Base-by-base conservation (phyloP, 2,113 vertebrate genomes). In the Dasyornis broadbenti region DNA sequence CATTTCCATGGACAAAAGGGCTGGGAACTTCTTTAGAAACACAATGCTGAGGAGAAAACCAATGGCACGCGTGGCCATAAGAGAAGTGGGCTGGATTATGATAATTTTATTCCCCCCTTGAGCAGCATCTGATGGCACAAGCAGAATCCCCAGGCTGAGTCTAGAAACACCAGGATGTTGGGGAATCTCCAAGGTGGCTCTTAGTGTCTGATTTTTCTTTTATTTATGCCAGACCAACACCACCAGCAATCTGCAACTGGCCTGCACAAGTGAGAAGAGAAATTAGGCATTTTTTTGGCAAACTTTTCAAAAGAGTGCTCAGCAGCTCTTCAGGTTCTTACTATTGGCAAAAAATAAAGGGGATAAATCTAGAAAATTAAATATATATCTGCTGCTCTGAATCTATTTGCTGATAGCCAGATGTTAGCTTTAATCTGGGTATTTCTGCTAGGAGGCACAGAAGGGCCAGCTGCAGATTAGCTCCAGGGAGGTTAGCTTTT, bases 281-380 rank as follows among this genome's bases (percentile, higher is more conserved):
- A 92, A 90, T 72, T 9, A 77, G 86, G 82, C 49, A 1, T 15
- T 69, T 89, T 72, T 79, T 86, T 92, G 95, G 92, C 94, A 89
- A 64, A 44, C 40, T 91, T 95, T 92, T 94, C 96, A 96, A 95
- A 95, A 91, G 81, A 91, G 77, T 1, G 3, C 82, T 89, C 61
- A 2, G 77, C 94, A 94, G 72, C 87, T 89, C 86, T 42, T 40
- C 39, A 66, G 50, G 42, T 86, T 76, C 89, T 86, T 0, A 0
- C 83, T 82, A 50, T 85, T 92, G 90, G 92, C 94, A 94, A 87
- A 87, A 96, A 92, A 88, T 76, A 94, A 94, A 95, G 82, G 75
- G 82, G 84, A 57, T 93, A 85, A 80, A 94, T 63, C 82, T 60
- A 85, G 87, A 90, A 87, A 97, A 82, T 95, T 59, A 93, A 85